Evolutionary conservation across 2,113 vertebrate genomes (phyloP).

Genomic region (Atlantisia rogersi): DNA sequence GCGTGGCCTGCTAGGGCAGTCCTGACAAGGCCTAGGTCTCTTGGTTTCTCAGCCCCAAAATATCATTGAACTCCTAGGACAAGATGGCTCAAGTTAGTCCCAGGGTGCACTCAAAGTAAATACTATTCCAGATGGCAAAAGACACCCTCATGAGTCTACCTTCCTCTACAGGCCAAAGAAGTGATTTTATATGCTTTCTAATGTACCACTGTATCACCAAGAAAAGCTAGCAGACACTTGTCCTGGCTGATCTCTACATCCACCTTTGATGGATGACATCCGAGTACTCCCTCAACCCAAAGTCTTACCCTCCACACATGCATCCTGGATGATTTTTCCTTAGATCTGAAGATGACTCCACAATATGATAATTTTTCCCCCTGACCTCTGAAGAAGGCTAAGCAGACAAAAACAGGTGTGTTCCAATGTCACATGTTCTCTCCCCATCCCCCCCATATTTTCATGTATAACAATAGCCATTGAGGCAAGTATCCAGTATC

Average conservation of each 20-base stretch:
- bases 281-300: neutral
- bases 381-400: neutral
- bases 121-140: neutral
- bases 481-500: neutral
- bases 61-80: neutral
- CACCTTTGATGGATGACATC: neutral
- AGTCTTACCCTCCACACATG: neutral
- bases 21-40: neutral
- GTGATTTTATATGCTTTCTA: neutral
- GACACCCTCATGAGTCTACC: fast-evolving
- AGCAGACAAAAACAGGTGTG: neutral
- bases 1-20: neutral
- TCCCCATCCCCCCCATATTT: neutral
- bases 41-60: neutral
- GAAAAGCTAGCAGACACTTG: neutral
- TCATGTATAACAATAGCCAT: neutral
- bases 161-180: neutral
- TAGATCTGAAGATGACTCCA: neutral
- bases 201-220: neutral
- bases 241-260: neutral
- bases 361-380: neutral
- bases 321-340: neutral
- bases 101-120: neutral
- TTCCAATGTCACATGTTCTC: neutral
- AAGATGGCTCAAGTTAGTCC: neutral